Evolutionary conservation across 2,888 invertebrate species (phyloP).

Genomic region (Acleris literana): DNA sequence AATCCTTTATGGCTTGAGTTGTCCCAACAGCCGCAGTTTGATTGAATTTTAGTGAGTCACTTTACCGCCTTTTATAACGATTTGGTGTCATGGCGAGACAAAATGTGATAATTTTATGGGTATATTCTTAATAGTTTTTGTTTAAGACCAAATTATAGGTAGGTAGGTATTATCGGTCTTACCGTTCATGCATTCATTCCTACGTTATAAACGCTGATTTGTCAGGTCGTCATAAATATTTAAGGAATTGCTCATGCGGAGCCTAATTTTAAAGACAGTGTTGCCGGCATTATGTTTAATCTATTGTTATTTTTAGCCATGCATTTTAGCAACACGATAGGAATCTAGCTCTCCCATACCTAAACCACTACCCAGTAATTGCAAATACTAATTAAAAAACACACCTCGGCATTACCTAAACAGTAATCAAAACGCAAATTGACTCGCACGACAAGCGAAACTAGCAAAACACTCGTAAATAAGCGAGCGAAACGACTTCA

Average conservation of each 20-base stretch:
- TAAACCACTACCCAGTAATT: constrained; percentile 1
- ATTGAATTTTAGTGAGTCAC: constrained; percentile 34
- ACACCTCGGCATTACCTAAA: constrained; percentile 31
- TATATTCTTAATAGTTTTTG: not conserved
- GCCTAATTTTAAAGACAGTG: too few relatives aligned
- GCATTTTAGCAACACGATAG: too few relatives aligned
- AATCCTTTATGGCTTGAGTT: constrained; percentile 38
- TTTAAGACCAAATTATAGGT: not conserved
- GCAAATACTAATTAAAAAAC: constrained; percentile 18
- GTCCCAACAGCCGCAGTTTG: constrained; percentile 19
- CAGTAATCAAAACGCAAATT: constrained; percentile 26
- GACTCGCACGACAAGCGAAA: constrained; percentile 21
- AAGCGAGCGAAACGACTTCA: constrained; percentile 41
- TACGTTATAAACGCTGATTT: too few relatives aligned
- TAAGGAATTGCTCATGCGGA: too few relatives aligned
- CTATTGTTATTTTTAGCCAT: too few relatives aligned
- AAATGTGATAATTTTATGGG: not conserved
- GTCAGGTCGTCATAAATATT: too few relatives aligned
- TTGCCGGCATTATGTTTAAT: too few relatives aligned
- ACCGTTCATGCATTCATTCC: too few relatives aligned
- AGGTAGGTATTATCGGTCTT: too few relatives aligned
- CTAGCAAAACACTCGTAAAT: constrained; percentile 41
- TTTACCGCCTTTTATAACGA: constrained; percentile 12
- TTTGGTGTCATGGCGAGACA: constrained; percentile 10
- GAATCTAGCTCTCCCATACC: not conserved